Evolutionary conservation across 2,797 vertebrate species (phyloP).

Genomic region (Eospalax fontanierii): DNA sequence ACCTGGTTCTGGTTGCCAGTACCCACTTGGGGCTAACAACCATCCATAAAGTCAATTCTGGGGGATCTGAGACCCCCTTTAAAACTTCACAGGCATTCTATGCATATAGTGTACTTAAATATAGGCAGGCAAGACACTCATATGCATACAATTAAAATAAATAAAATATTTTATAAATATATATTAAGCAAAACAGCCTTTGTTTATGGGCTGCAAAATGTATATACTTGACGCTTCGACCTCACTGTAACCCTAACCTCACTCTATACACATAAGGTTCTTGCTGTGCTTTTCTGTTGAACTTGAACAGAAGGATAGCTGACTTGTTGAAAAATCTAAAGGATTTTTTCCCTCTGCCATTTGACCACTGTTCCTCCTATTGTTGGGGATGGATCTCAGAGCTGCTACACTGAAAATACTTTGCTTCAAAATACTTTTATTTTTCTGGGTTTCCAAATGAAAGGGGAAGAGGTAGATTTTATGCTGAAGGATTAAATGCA

Average conservation of each 20-base stretch:
- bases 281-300: neutral
- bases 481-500: conserved; percentile 64
- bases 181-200: neutral
- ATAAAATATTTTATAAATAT: too few species aligned
- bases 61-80: too few species aligned
- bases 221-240: neutral
- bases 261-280: neutral
- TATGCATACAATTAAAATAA: too few species aligned
- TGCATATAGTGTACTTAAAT: too few species aligned
- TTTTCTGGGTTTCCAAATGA: conserved; percentile 65
- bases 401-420: neutral
- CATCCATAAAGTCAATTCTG: too few species aligned
- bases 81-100: too few species aligned
- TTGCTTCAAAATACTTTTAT: conserved; percentile 49
- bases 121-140: too few species aligned
- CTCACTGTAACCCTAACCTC: conserved; percentile 3
- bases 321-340: neutral
- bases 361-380: neutral
- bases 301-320: conserved; percentile 1
- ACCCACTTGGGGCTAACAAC: too few species aligned
- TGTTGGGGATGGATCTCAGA: neutral
- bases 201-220: conserved; percentile 20
- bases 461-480: conserved; percentile 18
- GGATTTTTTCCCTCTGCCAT: neutral
- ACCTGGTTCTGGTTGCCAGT: too few species aligned